These are phyloP conservation scores for Myiagra hebetior DNA, from an alignment of 2,113 vertebrate species.

Conservation along the genomic window DNA sequence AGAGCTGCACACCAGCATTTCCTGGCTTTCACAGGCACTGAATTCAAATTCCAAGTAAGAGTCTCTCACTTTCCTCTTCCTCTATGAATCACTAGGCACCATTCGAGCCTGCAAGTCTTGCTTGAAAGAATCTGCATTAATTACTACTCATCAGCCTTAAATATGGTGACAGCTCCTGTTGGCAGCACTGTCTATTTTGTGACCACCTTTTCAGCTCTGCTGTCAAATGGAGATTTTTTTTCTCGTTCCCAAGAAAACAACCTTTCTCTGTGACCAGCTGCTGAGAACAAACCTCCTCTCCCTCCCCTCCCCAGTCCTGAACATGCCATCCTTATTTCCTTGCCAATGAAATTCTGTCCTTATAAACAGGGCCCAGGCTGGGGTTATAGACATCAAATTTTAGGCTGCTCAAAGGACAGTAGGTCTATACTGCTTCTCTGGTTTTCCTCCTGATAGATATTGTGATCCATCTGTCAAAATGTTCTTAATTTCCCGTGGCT, in stretches of 20 bases:
- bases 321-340: background rate
- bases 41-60: background rate
- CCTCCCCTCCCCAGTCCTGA: background rate
- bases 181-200: constrained; percentile 62
- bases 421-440: background rate
- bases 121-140: constrained; percentile 65
- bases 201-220: constrained; percentile 65
- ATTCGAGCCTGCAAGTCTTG: constrained; percentile 25
- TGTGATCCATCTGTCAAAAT: background rate
- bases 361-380: background rate
- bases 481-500: background rate
- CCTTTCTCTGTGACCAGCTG: constrained; percentile 56
- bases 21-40: background rate
- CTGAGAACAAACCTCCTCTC: background rate
- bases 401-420: background rate
- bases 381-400: background rate
- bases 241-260: constrained; percentile 35
- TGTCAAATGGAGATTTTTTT: constrained; percentile 52
- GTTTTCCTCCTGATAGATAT: background rate
- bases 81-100: constrained; percentile 20
- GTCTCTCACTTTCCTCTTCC: background rate
- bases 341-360: constrained; percentile 3
- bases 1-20: background rate
- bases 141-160: constrained; percentile 71
- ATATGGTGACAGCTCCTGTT: constrained; percentile 65